Percentiles rank a stretch among this genome's conserved stretches.
Conservation (phyloP, 1,140 invertebrate genomes). For the Mizuhopecten yessoensis region DNA sequence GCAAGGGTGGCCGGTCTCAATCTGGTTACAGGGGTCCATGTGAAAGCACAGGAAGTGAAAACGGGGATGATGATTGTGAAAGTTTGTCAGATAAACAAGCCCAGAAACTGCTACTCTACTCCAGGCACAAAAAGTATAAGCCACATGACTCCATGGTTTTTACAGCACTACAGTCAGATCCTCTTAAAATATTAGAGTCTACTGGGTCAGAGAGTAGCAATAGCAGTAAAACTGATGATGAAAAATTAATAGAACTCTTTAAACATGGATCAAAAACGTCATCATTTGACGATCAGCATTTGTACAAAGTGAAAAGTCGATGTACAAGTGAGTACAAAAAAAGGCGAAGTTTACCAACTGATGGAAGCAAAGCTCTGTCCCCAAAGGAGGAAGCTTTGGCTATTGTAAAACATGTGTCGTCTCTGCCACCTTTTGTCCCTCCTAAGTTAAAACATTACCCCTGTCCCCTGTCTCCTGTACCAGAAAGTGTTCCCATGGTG, state of each 20-base stretch:
- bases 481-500: slow-evolving; percentile 66
- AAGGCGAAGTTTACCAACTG: slow-evolving; percentile 44
- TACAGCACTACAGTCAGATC: neutral
- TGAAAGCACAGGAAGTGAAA: slow-evolving; percentile 36
- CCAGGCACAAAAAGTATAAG: neutral
- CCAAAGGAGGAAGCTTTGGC: slow-evolving; percentile 75
- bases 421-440: slow-evolving; percentile 77
- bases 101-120: neutral
- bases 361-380: slow-evolving; percentile 63
- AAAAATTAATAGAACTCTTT: slow-evolving; percentile 78
- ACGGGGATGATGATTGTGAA: slow-evolving; percentile 13
- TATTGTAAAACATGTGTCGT: slow-evolving; percentile 73
- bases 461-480: slow-evolving; percentile 74
- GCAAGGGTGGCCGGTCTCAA: slow-evolving; percentile 41
- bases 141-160: neutral
- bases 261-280: slow-evolving; percentile 50
- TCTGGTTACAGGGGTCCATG: slow-evolving; percentile 59
- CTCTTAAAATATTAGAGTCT: neutral
- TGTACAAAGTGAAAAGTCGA: slow-evolving; percentile 43
- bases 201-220: neutral
- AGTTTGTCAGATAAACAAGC: neutral
- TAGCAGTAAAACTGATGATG: slow-evolving; percentile 79
- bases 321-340: slow-evolving; percentile 54
- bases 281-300: slow-evolving; percentile 53
- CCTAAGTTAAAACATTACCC: slow-evolving; percentile 77